Percentiles rank a stretch among this genome's conserved stretches.
phyloP scores from a whole-genome alignment of 2,888 invertebrate genomes.

The Sipunculus nudus region DNA sequence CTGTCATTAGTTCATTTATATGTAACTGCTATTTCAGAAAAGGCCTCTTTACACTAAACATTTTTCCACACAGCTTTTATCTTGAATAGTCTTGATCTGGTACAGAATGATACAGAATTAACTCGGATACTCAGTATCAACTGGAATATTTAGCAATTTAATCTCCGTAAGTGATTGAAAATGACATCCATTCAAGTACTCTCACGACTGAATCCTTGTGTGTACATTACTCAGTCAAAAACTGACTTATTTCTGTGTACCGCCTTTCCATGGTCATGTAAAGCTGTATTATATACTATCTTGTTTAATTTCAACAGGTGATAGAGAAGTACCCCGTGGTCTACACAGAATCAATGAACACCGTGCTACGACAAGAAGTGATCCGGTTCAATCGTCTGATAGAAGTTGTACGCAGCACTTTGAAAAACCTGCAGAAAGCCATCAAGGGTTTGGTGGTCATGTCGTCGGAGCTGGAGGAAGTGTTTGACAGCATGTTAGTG shows the following conservation, averaged over 20 bases:
- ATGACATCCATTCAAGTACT: no score
- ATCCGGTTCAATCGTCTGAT: conserved; percentile 65
- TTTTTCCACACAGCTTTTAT: no score
- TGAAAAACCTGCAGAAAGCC: conserved; percentile 65
- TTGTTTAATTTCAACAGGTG: conserved; percentile 48
- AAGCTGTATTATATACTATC: neutral
- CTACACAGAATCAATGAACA: conserved; percentile 67
- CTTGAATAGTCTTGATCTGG: no score
- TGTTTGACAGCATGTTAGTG: conserved; percentile 64
- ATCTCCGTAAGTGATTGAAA: no score
- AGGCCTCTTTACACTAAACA: no score
- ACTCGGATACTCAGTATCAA: no score
- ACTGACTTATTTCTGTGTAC: neutral
- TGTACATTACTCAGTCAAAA: neutral
- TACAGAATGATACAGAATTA: no score
- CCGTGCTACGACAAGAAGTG: conserved; percentile 65
- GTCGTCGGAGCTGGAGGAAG: conserved; percentile 66
- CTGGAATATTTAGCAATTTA: neutral
- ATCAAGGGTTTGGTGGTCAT: conserved; percentile 66
- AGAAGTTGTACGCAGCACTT: conserved; percentile 59
- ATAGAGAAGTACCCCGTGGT: conserved; percentile 64
- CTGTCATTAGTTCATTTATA: no score
- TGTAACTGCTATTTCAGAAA: no score
- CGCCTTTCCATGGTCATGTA: neutral
- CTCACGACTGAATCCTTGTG: neutral